Evolutionary conservation across 2,888 invertebrate genomes (phyloP).

Genomic region (Alcis repandata): DNA sequence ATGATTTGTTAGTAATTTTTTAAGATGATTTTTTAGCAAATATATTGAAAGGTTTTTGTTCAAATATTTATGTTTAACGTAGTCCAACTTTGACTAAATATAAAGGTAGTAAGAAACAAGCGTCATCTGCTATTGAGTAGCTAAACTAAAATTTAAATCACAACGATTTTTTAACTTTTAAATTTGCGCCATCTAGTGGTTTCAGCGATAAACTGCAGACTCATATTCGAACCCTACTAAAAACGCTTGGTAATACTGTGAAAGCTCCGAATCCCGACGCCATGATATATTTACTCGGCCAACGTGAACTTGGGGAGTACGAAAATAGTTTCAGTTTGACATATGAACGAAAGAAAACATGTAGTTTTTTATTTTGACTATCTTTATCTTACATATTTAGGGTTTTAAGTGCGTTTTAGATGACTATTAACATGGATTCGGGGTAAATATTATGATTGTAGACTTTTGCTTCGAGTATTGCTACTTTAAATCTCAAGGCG

Average conservation of each 20-base stretch:
- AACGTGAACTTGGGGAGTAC: slow-evolving; percentile 81
- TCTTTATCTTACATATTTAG: slow-evolving; percentile 71
- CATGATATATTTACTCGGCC: slow-evolving; percentile 72
- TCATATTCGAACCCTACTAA: slow-evolving; percentile 38
- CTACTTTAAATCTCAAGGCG: slow-evolving; percentile 53
- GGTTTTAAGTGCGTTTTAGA: slow-evolving; percentile 62
- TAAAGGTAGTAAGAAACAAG: slow-evolving; percentile 5
- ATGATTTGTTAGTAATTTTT: no score
- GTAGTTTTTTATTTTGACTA: slow-evolving; percentile 84
- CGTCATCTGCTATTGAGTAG: slow-evolving; percentile 56
- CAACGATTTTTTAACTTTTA: not conserved
- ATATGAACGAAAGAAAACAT: slow-evolving; percentile 81
- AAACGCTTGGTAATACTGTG: slow-evolving; percentile 12
- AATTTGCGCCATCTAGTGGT: slow-evolving; percentile 61
- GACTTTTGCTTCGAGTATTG: slow-evolving; percentile 56
- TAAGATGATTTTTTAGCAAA: no score
- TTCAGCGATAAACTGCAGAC: slow-evolving; percentile 14
- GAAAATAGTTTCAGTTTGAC: slow-evolving; percentile 85
- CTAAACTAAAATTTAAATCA: not conserved
- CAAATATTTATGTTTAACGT: no score
- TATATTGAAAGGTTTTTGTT: no score
- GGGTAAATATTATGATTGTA: slow-evolving; percentile 79
- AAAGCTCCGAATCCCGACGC: slow-evolving; percentile 47
- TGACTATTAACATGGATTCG: slow-evolving; percentile 77
- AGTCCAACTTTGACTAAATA: no score